Evolutionary conservation across 2,797 vertebrate species (phyloP).

Genomic region (Etheostoma nigrum): DNA sequence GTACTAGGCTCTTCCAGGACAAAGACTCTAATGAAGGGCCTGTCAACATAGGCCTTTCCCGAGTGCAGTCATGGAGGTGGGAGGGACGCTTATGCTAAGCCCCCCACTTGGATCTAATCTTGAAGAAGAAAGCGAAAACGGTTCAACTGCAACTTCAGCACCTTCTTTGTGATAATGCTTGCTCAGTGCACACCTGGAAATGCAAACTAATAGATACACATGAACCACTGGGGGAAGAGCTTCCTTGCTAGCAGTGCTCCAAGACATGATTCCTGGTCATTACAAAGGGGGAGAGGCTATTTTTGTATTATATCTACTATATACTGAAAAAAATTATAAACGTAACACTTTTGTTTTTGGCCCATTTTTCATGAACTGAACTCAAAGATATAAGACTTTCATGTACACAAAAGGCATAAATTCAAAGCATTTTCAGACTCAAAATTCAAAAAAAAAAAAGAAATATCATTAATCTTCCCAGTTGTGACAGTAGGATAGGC

Average conservation of each 20-base stretch:
- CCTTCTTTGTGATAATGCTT: conserved; percentile 35
- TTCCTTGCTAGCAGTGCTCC: conserved; percentile 4
- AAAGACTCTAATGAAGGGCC: conserved; percentile 85
- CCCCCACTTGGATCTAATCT: conserved; percentile 55
- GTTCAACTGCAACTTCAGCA: conserved; percentile 50
- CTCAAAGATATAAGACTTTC: too few species aligned
- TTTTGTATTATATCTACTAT: conserved; percentile 1
- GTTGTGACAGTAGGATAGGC: background rate
- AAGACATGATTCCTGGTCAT: conserved; percentile 27
- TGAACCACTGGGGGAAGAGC: conserved; percentile 3
- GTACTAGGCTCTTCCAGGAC: conserved; percentile 81
- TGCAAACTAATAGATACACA: conserved; percentile 28
- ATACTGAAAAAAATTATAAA: too few species aligned
- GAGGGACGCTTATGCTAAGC: conserved; percentile 42
- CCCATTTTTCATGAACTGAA: too few species aligned
- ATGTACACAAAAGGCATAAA: too few species aligned
- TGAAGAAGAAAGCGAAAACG: conserved; percentile 37
- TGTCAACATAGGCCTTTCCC: conserved; percentile 74
- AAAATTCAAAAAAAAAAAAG: background rate
- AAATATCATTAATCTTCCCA: background rate
- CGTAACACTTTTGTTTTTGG: too few species aligned
- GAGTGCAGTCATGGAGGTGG: conserved; percentile 60
- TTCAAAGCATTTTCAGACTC: background rate
- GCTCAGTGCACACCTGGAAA: conserved; percentile 43
- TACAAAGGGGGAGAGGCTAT: background rate